Percentiles rank a stretch among this genome's conserved stretches.
phyloP scores from a whole-genome alignment of 2,113 vertebrate genomes.

The Balaeniceps rex region DNA sequence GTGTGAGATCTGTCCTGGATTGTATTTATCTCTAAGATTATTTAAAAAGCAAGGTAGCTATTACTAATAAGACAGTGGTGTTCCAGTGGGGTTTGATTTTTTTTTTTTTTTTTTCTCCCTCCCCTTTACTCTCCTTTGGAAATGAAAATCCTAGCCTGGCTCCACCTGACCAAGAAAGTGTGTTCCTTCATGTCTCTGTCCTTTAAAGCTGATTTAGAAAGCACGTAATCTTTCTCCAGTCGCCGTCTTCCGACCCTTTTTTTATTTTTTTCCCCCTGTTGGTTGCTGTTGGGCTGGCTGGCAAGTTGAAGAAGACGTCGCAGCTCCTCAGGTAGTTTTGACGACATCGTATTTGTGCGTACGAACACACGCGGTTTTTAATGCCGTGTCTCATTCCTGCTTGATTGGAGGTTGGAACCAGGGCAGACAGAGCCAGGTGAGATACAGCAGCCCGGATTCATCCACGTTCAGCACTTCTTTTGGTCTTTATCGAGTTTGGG shows the following conservation, averaged over 20 bases:
- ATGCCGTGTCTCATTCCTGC: background rate
- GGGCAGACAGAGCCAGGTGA: background rate
- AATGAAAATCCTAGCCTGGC: background rate
- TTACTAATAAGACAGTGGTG: slow-evolving; percentile 13
- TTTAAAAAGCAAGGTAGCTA: slow-evolving; percentile 44
- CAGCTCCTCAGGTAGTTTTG: background rate
- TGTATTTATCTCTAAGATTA: background rate
- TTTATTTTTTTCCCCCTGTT: background rate
- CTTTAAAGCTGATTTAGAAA: background rate
- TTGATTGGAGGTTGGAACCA: background rate
- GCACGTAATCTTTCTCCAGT: background rate
- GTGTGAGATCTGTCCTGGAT: background rate
- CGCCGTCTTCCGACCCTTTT: background rate
- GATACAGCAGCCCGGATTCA: background rate
- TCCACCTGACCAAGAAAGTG: background rate
- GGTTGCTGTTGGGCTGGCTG: background rate
- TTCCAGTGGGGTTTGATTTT: background rate
- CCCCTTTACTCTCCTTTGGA: background rate
- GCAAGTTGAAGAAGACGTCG: background rate
- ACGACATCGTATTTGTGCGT: background rate
- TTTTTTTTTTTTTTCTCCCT: background rate
- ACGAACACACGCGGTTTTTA: background rate
- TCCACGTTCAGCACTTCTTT: background rate
- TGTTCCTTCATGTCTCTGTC: background rate
- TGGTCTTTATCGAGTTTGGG: background rate